Conservation (phyloP, 2,888 invertebrate genomes). For the Polylopha cassiicola region DNA sequence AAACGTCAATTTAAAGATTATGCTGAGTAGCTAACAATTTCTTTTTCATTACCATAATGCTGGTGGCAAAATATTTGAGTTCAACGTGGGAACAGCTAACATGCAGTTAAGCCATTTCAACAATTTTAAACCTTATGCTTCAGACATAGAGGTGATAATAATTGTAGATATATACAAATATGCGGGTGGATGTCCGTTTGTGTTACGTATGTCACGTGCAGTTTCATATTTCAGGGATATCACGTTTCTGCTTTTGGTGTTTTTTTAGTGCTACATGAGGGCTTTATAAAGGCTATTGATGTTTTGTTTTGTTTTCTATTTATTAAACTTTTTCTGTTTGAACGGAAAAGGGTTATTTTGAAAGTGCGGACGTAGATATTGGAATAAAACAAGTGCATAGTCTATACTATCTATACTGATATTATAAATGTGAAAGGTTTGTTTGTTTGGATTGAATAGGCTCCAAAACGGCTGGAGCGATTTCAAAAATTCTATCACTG, state of each 20-base stretch:
- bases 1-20: conserved; percentile 58
- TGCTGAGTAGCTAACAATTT: conserved; percentile 62
- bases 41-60: conserved; percentile 65
- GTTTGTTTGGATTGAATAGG: no score
- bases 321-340: neutral
- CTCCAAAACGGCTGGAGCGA: no score
- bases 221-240: conserved; percentile 48
- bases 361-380: no score
- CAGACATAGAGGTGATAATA: neutral
- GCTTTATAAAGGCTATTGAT: conserved; percentile 14
- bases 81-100: conserved; percentile 65
- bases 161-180: conserved; percentile 18
- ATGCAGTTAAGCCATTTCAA: conserved; percentile 25
- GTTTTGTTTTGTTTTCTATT: conserved; percentile 5
- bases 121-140: conserved; percentile 9
- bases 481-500: no score
- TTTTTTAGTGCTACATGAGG: conserved; percentile 36
- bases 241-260: conserved; percentile 35
- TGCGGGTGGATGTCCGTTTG: conserved; percentile 43
- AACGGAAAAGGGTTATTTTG: no score
- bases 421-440: no score
- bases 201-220: conserved; percentile 32
- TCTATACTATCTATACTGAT: no score
- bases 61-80: conserved; percentile 56
- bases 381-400: no score